Base-by-base conservation (phyloP, 2,797 vertebrate genomes). In the Pyrocephalus nanus region DNA sequence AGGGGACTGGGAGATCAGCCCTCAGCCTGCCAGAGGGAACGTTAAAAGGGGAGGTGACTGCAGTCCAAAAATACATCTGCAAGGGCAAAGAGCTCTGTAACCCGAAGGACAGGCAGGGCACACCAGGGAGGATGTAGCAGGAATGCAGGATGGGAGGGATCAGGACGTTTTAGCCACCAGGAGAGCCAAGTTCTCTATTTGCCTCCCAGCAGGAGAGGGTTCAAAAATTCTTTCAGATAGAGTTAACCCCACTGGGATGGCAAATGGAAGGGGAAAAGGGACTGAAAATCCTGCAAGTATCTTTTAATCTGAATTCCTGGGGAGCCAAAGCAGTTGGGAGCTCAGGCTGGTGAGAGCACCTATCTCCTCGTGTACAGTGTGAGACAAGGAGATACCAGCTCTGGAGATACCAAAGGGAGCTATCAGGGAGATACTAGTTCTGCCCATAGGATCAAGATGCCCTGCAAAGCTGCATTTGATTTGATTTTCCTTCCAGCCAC, bases 91-190 rank as follows among this genome's bases (percentile, higher is more conserved):
- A 69, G 54, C 66, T 77, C 34, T 40, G 55, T 36, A 11, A 32
- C 21, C 50, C 19, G 3, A 48, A 61, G 80, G 58, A 65, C 17
- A 55, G 16, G 22, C 70, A 19, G 0, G 2, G 66, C 34, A 50
- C 57, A 12, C 3, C 0, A 0, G 48, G 45, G n/a, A 14, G 3
- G 26, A 7, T 6, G 54, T 4, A 16, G 62, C 25, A 65, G 38
- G 34, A 65, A 27, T 2, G 7, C 15, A 14, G 67, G 27, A 47
- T 86, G 27, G 45, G 47, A 34, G 23, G 8, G 6, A 1, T 0
- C 25, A 27, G 42, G 36, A 29, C 48, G 18, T 53, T 53, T 66
- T 30, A 48, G 34, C 53, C 21, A 12, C 5, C 1, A 1, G 26
- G 27, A 57, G 29, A 66, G 7, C 8, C 38, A n/a, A 36, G 25